Evolutionary conservation across 2,113 vertebrate genomes (phyloP).

Genomic region (Crotalus tigris): DNA sequence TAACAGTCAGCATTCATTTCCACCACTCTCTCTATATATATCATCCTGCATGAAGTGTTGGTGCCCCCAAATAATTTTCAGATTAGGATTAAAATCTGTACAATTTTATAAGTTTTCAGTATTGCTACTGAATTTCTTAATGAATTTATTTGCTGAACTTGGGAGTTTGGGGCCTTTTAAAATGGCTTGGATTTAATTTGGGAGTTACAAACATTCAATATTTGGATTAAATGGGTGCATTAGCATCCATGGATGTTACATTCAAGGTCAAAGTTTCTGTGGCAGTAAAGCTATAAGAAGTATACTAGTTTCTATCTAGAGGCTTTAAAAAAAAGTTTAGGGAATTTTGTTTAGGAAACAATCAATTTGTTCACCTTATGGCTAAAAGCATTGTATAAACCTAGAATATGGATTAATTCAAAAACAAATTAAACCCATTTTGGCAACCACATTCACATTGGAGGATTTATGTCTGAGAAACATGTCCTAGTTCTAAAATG

Average conservation of each 20-base stretch:
- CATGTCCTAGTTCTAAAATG: neutral
- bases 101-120: neutral
- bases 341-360: neutral
- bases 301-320: neutral
- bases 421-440: neutral
- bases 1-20: neutral
- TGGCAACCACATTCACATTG: neutral
- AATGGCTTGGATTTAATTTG: neutral
- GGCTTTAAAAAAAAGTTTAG: neutral
- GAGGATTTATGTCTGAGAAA: neutral
- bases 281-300: neutral
- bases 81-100: neutral
- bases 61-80: neutral
- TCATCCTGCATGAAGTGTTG: neutral
- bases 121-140: neutral
- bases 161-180: neutral
- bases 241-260: neutral
- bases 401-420: neutral
- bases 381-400: neutral
- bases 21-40: neutral
- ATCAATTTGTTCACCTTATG: neutral
- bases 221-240: neutral
- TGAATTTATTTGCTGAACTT: neutral
- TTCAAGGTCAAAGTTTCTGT: neutral
- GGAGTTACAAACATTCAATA: neutral